phyloP scores from a whole-genome alignment of 2,113 vertebrate genomes.

The Zapornia atra region DNA sequence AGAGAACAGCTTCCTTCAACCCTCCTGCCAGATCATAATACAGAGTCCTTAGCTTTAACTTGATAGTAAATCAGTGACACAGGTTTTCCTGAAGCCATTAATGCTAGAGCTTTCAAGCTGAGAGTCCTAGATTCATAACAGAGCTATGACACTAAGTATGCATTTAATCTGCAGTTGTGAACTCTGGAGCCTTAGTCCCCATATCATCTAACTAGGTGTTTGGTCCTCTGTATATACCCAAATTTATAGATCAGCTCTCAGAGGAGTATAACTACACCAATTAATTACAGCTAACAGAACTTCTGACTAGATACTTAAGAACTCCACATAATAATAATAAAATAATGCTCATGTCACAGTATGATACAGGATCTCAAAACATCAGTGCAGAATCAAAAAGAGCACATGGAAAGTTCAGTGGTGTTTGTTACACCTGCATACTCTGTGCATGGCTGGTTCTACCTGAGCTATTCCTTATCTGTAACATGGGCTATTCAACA shows the following conservation, averaged over 20 bases:
- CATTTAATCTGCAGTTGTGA: neutral
- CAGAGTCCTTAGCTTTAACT: neutral
- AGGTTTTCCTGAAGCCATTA: neutral
- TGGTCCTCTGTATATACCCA: neutral
- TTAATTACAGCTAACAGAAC: neutral
- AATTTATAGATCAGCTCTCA: neutral
- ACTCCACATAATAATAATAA: neutral
- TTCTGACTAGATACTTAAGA: neutral
- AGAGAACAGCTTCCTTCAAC: neutral
- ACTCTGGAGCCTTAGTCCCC: neutral
- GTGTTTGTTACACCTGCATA: neutral
- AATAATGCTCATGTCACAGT: neutral
- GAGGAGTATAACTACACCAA: neutral
- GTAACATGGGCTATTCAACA: neutral
- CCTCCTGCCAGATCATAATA: neutral
- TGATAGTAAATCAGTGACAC: neutral
- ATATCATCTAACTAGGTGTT: neutral
- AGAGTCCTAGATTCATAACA: neutral
- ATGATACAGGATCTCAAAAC: neutral
- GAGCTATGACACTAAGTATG: neutral
- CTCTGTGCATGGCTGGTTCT: neutral
- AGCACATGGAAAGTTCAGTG: neutral
- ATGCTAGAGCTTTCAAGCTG: rapidly evolving
- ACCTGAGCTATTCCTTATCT: neutral
- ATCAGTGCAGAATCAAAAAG: neutral